phyloP scores from a whole-genome alignment of 2,888 invertebrate genomes.

The Coecobrya sp. region DNA sequence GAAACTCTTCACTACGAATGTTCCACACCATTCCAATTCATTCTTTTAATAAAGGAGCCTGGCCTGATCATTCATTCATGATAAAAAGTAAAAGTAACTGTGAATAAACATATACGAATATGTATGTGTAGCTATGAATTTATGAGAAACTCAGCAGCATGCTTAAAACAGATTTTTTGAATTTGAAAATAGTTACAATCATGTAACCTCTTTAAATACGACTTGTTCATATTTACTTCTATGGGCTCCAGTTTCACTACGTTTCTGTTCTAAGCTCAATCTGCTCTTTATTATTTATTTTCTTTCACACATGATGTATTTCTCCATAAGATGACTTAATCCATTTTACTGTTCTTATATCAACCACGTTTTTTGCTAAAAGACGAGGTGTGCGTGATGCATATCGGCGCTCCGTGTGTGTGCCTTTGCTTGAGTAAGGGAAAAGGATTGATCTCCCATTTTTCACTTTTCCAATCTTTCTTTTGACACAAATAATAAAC shows the following conservation, averaged over 20 bases:
- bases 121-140: conserved; percentile 18
- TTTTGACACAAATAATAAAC: conserved; percentile 55
- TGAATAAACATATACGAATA: conserved; percentile 38
- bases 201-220: conserved; percentile 29
- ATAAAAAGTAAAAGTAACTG: conserved; percentile 33
- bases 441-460: conserved; percentile 72
- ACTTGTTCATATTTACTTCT: not conserved
- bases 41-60: not conserved
- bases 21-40: conserved; percentile 1
- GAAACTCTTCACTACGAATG: conserved; percentile 24
- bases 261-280: not conserved
- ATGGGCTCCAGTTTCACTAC: not conserved
- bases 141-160: conserved; percentile 32
- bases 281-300: not conserved
- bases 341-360: conserved; percentile 45
- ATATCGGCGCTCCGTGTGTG: not conserved
- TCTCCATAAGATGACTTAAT: conserved; percentile 68
- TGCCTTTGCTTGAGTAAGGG: conserved; percentile 6
- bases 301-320: conserved; percentile 32
- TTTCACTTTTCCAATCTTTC: conserved; percentile 60
- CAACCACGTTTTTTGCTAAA: conserved; percentile 3
- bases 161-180: not conserved
- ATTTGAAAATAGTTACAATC: not conserved
- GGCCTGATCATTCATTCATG: conserved; percentile 67
- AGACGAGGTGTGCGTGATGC: conserved; percentile 40